Conservation (phyloP, 2,888 invertebrate species). For the Macaria notata region DNA sequence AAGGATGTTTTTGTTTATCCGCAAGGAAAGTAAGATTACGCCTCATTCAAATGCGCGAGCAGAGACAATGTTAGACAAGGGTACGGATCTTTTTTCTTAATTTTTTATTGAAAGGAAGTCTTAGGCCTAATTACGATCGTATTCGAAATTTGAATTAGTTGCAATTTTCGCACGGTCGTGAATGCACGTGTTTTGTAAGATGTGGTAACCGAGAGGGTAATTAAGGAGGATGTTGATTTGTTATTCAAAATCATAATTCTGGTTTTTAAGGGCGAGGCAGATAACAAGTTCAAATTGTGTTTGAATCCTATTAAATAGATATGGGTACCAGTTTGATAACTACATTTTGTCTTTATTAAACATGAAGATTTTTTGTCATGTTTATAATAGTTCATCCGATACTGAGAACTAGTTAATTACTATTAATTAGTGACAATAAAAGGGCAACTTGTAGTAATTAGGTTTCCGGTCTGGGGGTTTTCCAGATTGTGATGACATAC, state of each 20-base stretch:
- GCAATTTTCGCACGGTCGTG: slow-evolving; percentile 64
- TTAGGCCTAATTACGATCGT: slow-evolving; percentile 62
- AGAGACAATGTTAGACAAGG: slow-evolving; percentile 38
- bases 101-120: slow-evolving; percentile 38
- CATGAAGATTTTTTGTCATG: no score
- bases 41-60: slow-evolving; percentile 42
- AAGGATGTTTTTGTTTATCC: slow-evolving; percentile 75
- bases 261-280: background rate
- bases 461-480: no score
- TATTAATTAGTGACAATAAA: background rate
- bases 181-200: slow-evolving; percentile 49
- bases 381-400: background rate
- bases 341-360: no score
- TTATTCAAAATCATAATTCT: slow-evolving; percentile 36
- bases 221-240: slow-evolving; percentile 48
- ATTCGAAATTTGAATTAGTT: slow-evolving; percentile 56
- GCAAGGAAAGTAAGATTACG: slow-evolving; percentile 56
- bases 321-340: no score
- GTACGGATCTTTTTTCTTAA: slow-evolving; percentile 43
- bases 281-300: no score
- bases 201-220: slow-evolving; percentile 56
- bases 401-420: background rate
- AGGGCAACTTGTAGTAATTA: no score
- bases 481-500: no score
- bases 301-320: no score